Conservation (phyloP, 64 coral and sea anemone species). For the Acropora yongei region DNA sequence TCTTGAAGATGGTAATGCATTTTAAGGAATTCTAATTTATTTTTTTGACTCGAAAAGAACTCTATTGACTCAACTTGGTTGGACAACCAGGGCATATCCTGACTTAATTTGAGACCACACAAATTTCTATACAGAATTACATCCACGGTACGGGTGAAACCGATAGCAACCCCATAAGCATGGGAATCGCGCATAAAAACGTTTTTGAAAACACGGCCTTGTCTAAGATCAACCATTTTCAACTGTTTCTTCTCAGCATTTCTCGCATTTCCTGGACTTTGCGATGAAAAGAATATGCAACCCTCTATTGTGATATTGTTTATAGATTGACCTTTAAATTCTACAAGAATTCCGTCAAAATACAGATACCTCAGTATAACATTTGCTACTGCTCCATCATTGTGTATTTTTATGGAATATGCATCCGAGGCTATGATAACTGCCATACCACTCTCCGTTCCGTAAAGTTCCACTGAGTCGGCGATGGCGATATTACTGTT, state of each 20-base stretch:
- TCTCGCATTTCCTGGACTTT: not conserved
- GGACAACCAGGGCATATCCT: conserved; percentile 12
- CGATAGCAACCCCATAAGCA: conserved; percentile 21
- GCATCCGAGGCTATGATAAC: conserved; percentile 5
- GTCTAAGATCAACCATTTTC: not conserved
- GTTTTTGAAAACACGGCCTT: not conserved
- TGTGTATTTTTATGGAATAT: not conserved
- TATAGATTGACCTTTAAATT: not conserved
- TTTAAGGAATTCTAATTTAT: not conserved
- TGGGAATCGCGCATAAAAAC: conserved; percentile 13
- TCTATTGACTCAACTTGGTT: not conserved
- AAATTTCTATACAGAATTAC: not conserved
- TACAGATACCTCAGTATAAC: conserved; percentile 6
- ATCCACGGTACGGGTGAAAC: not conserved
- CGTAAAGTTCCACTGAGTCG: not conserved
- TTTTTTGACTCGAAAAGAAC: not conserved
- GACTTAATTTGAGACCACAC: conserved; percentile 33
- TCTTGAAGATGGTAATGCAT: not conserved
- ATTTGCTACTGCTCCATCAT: not conserved
- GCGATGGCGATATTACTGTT: not conserved
- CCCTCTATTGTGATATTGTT: not conserved
- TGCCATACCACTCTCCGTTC: conserved; percentile 15
- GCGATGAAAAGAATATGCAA: conserved; percentile 13
- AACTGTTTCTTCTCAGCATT: not conserved
- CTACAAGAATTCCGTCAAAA: conserved; percentile 28